Base-by-base conservation (phyloP, 1,140 invertebrate genomes). In the Lepidurus arcticus region DNA sequence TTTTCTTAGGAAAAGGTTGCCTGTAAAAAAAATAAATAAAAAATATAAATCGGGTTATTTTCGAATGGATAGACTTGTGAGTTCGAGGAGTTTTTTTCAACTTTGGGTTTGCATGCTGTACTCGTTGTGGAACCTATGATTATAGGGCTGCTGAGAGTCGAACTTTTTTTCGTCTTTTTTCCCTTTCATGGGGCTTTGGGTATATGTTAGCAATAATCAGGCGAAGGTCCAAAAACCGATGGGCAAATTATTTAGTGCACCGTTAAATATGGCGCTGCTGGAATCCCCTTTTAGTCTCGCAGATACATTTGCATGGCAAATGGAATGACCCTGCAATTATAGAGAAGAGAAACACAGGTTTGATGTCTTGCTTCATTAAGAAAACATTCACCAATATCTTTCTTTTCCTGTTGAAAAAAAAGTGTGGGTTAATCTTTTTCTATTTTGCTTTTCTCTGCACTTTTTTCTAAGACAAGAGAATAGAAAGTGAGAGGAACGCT, bases 231-330 rank as follows among this genome's bases (percentile, higher is more conserved):
- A 65, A 65, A 65, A 65, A 65, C 53, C 16, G 53, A 65, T 65
- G 53, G 53, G 53, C 53, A 65, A 65, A 65, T 65, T 65, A 65
- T 65, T 65, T 65, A 65, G 53, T 65, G 53, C 53, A 65, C 53
- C 53, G 53, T 65, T 65, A 65, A 65, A 65, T 65, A 65, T 65
- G 53, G 53, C 53, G 53, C n/a, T 65, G 53, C 53, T 65, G 1
- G 53, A n/a, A 13, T 16, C 7, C 45, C 45, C 45, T 47, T 47
- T 65, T 65, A 65, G 53, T 65, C 53, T 65, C 21, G 53, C 53
- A 65, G 53, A 34, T 65, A 21, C n/a, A 65, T 65, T 65, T 65
- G 53, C 53, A 65, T 65, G 53, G 53, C 53, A 65, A 65, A 65
- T 65, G 53, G 21, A 65, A 65, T 65, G 53, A 65, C 53, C 53